Base-by-base conservation (phyloP, 53 echinoderm and acorn worm genomes). In the Antedon mediterranea region DNA sequence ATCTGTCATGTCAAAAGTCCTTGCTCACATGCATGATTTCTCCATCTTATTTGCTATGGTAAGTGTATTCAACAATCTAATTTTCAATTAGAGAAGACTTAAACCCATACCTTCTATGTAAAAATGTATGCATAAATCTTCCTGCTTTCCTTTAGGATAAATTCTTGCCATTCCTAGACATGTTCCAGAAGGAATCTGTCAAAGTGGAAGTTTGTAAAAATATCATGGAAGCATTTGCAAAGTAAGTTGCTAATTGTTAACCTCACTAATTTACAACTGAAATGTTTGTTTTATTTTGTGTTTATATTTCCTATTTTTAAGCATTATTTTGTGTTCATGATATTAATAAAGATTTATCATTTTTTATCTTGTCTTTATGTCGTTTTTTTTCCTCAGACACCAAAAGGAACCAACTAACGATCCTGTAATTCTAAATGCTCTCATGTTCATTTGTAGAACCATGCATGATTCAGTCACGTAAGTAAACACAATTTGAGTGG, bases 381-480 rank as follows among this genome's bases (percentile, higher is more conserved):
- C 57, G 9, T 18, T 23, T 57, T 9, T 37, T 78, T 23, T 44
- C 28, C 37, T n/a, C 77, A 92, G 92, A 76, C 82, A 91, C 57
- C 97, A 97, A 71, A 80, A 75, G 71, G 89, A 92, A 30, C 71
- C 83, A 28, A 97, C 97, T 0, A 92, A 82, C 73, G 97, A 97
- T 33, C 97, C 97, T 41, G 92, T 97, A 81, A 97, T 97, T 72
- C 78, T 97, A 32, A 97, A 97, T 75, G 97, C 97, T 15, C 82
- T 89, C 29, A 92, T 97, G 87, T 97, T 97, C 72, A 81, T 97
- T 78, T 97, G 97, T 77, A 97, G 92, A 82, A 90, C 90, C 30
- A 97, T 97, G 97, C 97, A 97, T 76, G 97, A 97, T 75, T 91
- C 91, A 72, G 89, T 97, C 76, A 92, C 89, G 97, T 97, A 80